Conservation (phyloP, 2,888 invertebrate species). For the Ennomos erosarius region DNA sequence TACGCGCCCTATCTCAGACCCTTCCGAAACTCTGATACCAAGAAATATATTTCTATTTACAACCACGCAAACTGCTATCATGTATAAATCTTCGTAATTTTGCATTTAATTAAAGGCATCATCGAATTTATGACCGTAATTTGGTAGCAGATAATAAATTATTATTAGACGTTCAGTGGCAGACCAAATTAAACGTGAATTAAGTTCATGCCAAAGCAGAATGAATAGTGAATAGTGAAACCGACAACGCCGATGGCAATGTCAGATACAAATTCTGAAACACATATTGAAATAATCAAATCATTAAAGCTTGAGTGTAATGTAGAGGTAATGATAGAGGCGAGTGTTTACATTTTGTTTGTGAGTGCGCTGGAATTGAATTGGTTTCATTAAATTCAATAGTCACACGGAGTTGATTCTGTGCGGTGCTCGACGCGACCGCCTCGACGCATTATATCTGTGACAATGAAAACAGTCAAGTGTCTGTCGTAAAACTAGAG, state of each 20-base stretch:
- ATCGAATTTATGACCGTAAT: slow-evolving; percentile 10
- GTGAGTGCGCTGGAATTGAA: slow-evolving; percentile 49
- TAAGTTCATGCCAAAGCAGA: neutral
- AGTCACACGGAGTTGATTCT: slow-evolving; percentile 52
- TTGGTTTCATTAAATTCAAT: slow-evolving; percentile 60
- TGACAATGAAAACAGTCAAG: slow-evolving; percentile 76
- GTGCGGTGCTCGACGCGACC: slow-evolving; percentile 50
- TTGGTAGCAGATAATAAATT: slow-evolving; percentile 9
- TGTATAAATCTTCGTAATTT: slow-evolving; percentile 13
- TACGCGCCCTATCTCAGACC: slow-evolving; percentile 27
- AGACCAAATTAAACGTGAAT: neutral
- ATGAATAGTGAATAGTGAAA: neutral
- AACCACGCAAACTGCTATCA: slow-evolving; percentile 12
- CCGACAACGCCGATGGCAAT: neutral
- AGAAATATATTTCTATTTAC: slow-evolving; percentile 25
- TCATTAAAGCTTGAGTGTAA: slow-evolving; percentile 31
- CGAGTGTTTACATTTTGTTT: slow-evolving; percentile 50
- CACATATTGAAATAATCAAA: slow-evolving; percentile 42
- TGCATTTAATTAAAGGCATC: slow-evolving; percentile 15
- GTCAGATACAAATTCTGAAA: slow-evolving; percentile 20
- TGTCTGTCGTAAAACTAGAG: slow-evolving; percentile 78
- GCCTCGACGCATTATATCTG: slow-evolving; percentile 64
- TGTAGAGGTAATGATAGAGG: slow-evolving; percentile 4
- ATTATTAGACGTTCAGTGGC: slow-evolving; percentile 8
- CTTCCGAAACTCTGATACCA: slow-evolving; percentile 16